phyloP scores from a whole-genome alignment of 2,888 invertebrate species.

The Metacarcinus magister region DNA sequence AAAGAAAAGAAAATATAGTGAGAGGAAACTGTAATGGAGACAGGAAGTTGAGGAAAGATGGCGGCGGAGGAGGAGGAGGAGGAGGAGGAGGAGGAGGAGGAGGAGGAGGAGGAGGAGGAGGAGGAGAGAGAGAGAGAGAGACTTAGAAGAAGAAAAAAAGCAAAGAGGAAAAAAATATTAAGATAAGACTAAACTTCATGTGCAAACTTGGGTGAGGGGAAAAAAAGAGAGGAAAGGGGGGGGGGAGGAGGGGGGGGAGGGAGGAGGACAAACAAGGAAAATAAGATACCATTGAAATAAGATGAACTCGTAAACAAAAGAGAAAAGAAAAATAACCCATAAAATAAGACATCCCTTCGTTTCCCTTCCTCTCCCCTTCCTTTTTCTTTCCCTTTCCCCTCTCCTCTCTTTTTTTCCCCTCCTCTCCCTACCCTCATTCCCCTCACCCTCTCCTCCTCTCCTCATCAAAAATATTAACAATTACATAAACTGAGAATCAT shows the following conservation, averaged over 20 bases:
- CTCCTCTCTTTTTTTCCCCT: no score
- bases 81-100: background rate
- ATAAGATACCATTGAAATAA: background rate
- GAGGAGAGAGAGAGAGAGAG: background rate
- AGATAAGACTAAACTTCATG: no score
- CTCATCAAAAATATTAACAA: background rate
- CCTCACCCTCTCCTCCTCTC: background rate
- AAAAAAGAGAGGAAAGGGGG: background rate
- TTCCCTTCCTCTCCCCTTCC: background rate
- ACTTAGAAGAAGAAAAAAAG: no score
- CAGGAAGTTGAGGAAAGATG: background rate
- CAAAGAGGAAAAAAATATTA: no score
- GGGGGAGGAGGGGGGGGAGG: background rate
- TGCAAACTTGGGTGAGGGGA: background rate
- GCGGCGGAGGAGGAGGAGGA: background rate
- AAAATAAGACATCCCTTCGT: background rate
- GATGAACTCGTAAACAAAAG: background rate
- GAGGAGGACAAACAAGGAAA: background rate
- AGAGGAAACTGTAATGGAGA: conserved; percentile 16
- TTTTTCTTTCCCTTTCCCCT: background rate
- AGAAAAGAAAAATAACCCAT: background rate
- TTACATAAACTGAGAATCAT: no score
- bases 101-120: background rate
- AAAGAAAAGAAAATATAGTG: background rate
- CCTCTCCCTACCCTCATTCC: no score